Evolutionary conservation across 2,113 vertebrate genomes (phyloP), one percentile per base, ranked within the genome.

Genomic region (Vireo altiloquus): DNA sequence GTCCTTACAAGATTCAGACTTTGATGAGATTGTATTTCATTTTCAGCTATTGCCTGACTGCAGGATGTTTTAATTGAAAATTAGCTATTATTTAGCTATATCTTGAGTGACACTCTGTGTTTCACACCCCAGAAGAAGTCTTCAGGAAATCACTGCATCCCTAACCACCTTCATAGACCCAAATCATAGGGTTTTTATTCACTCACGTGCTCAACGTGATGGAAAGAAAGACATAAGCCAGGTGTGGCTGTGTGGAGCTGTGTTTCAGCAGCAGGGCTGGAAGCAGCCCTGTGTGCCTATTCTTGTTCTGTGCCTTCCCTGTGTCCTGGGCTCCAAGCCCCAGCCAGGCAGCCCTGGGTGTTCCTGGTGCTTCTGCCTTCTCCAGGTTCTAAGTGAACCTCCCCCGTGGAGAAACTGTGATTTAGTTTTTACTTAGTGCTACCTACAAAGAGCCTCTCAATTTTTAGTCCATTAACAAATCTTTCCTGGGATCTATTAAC

Each of bases 401-500:
- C 57, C 35, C 16, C 30, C 27, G 4, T 5, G 71, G 20, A 76
- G 61, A 78, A 94, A 42, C 15, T 75, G 21, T 35, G 46, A 87
- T 79, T 95, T 87, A 89, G 39, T 56, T 82, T 90, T 70, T 71
- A 30, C 63, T 65, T 82, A 70, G 83, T 80, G 52, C 89, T 94
- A 75, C 75, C 78, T 80, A 59, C 70, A 85, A 82, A 92, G n/a
- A 79, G 57, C 68, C 30, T 71, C 94, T 93, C 68, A 23, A 61
- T 83, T 93, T 94, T 94, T 70, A 90, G 85, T 78, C 88, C 60
- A 93, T 96, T 97, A 96, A 92, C 85, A 92, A 92, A 79, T 93
- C 89, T 89, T 96, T 71, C 82, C 71, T 91, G 90, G 90, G 94
- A 89, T 95, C 94, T 94, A 93, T 97, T 95, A 96, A 95, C 70